Base-by-base conservation (phyloP, 2,797 vertebrate species). In the Diglossa cyanea region DNA sequence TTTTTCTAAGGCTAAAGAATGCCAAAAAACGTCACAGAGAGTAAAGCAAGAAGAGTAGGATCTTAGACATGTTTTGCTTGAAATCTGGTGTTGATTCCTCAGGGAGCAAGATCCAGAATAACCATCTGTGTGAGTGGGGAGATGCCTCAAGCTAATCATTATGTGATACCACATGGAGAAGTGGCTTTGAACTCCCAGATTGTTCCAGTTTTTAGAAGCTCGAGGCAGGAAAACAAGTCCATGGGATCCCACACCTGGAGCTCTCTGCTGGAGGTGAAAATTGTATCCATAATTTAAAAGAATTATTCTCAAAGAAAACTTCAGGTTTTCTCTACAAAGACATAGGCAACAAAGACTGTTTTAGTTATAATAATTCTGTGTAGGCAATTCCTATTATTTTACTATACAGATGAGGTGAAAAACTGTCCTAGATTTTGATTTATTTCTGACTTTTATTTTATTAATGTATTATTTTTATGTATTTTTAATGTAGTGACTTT, bases 321-420 rank as follows among this genome's bases (percentile, higher is more conserved):
- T 93, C 8, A 14, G 4, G 8, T 63, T 84, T 86, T 72, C 37
- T 74, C 16, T 67, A 7, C 11, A 42, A 83, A 86, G 50, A 77
- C 47, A 42, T 60, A 45, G 0, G 2, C 0, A 2, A 1, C 9
- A 61, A 81, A 75, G 10, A 6, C 30, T 35, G 16, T 3, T 89
- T 91, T 73, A 42, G 31, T 70, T 76, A 35, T 44, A 57, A 54
- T 31, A 57, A 61, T 39, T 4, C 0, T 48, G 19, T 1, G 1
- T 63, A 55, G 21, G 20, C 6, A 2, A 76, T 54, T 68, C 5
- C 15, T 72, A 66, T 72, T 58, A 35, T 65, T 79, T 17, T 79
- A 45, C 11, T 5, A 20, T 42, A 65, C 2, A 74, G 21, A 61
- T 4, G 4, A 31, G 4, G 8, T 76, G 5, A 71, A 81, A 83